These are phyloP conservation scores for Zeugodacus cucurbitae DNA, from an alignment of 1,140 invertebrate genomes.

Conservation along the genomic window DNA sequence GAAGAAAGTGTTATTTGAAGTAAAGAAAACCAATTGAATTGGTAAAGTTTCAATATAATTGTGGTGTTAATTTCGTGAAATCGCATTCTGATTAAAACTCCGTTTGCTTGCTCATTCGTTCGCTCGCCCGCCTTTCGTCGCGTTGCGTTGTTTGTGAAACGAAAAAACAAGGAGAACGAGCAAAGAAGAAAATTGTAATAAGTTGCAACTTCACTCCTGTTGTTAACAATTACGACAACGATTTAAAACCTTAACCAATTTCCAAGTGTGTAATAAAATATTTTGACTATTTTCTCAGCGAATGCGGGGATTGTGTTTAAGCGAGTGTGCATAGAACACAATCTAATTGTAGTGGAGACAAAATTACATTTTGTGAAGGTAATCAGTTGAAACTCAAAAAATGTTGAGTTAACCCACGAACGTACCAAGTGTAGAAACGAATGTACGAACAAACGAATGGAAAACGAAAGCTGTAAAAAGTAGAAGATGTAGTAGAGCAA, in stretches of 20 bases:
- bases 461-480: constrained; percentile 31
- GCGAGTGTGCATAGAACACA: not conserved
- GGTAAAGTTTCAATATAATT: not conserved
- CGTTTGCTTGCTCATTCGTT: not conserved
- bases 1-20: not conserved
- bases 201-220: constrained; percentile 6
- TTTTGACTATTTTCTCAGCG: not conserved
- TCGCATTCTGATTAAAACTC: not conserved
- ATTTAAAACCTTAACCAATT: not conserved
- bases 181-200: constrained; percentile 1
- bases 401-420: constrained; percentile 36
- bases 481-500: not conserved
- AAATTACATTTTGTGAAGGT: not conserved
- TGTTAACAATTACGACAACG: not conserved
- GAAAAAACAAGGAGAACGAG: not conserved
- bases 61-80: not conserved
- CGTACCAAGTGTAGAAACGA: constrained; percentile 8
- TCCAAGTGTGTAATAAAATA: not conserved
- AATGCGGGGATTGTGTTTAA: not conserved
- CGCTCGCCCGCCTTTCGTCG: constrained; percentile 16
- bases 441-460: constrained; percentile 19
- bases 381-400: constrained; percentile 1
- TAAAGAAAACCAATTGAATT: not conserved
- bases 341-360: not conserved
- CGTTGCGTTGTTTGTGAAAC: constrained; percentile 23